These are phyloP conservation scores for Potamarius usumacintae DNA, from an alignment of 2,113 vertebrate genomes.

Conservation along the genomic window DNA sequence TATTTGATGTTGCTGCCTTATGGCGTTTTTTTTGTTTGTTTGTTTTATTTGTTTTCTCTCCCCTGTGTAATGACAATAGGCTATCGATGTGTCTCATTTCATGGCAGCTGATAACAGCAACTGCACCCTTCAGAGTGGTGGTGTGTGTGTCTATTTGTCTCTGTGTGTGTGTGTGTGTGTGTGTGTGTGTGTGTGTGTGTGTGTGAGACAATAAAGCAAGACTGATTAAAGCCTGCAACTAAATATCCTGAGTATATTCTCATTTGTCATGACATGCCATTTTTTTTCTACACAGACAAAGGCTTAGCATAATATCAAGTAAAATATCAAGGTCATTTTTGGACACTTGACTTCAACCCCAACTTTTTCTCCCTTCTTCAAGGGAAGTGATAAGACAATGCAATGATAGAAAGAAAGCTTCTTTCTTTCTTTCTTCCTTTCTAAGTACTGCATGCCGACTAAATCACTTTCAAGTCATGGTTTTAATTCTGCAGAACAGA, in stretches of 20 bases:
- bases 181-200: background rate
- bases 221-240: slow-evolving; percentile 1
- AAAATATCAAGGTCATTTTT: background rate
- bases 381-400: background rate
- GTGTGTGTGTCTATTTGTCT: slow-evolving; percentile 46
- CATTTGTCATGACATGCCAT: slow-evolving; percentile 1
- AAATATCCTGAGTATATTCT: background rate
- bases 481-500: background rate
- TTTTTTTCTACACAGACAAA: slow-evolving; percentile 4
- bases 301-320: background rate
- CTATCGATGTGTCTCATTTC: slow-evolving; percentile 73
- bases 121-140: slow-evolving; percentile 71
- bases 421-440: background rate
- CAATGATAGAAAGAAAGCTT: background rate
- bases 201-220: background rate
- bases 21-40: slow-evolving; percentile 51
- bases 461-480: background rate
- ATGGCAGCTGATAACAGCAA: slow-evolving; percentile 68
- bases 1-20: slow-evolving; percentile 70
- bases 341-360: background rate
- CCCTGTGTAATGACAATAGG: slow-evolving; percentile 48
- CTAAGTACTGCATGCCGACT: background rate
- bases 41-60: background rate
- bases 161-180: slow-evolving; percentile 34
- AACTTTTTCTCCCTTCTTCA: background rate